Percentiles rank a stretch among this genome's conserved stretches.
Evolutionary conservation across 2,888 invertebrate genomes (phyloP).

Genomic region (Melolontha melolontha): DNA sequence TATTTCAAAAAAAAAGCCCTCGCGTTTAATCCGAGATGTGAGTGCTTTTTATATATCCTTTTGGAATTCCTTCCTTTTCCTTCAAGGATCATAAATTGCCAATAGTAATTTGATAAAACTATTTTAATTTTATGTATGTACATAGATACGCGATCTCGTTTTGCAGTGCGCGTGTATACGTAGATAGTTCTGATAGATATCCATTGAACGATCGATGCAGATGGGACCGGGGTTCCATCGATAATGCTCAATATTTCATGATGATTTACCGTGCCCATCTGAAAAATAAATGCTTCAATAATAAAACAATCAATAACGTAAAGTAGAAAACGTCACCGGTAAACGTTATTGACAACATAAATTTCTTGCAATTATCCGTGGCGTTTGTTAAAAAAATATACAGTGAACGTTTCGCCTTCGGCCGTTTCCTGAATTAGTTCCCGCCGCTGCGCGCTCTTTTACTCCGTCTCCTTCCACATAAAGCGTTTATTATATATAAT

Average conservation of each 20-base stretch:
- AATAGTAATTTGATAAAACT: slow-evolving; percentile 32
- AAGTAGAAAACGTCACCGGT: slow-evolving; percentile 39
- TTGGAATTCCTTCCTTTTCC: slow-evolving; percentile 21
- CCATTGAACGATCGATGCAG: neutral
- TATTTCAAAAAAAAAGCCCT: no score
- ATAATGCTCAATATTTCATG: slow-evolving; percentile 41
- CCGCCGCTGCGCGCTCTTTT: neutral
- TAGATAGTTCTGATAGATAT: neutral
- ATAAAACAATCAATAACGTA: slow-evolving; percentile 47
- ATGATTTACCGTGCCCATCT: slow-evolving; percentile 46
- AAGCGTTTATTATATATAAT: slow-evolving; percentile 20
- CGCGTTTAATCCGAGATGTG: no score
- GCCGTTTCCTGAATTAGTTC: slow-evolving; percentile 38
- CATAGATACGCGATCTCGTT: slow-evolving; percentile 19
- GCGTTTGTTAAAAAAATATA: slow-evolving; percentile 32
- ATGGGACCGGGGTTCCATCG: slow-evolving; percentile 10
- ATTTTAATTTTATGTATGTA: slow-evolving; percentile 30
- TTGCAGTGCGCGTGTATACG: neutral
- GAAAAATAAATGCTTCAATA: slow-evolving; percentile 44
- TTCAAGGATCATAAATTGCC: slow-evolving; percentile 24
- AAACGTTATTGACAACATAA: slow-evolving; percentile 47
- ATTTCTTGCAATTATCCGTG: slow-evolving; percentile 45
- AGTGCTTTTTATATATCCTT: no score
- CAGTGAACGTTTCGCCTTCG: slow-evolving; percentile 30
- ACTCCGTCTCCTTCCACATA: no score